Percentiles rank a stretch among this genome's conserved stretches.
phyloP scores from a whole-genome alignment of 2,888 invertebrate genomes.

The Pachycephus smyrnensis region DNA sequence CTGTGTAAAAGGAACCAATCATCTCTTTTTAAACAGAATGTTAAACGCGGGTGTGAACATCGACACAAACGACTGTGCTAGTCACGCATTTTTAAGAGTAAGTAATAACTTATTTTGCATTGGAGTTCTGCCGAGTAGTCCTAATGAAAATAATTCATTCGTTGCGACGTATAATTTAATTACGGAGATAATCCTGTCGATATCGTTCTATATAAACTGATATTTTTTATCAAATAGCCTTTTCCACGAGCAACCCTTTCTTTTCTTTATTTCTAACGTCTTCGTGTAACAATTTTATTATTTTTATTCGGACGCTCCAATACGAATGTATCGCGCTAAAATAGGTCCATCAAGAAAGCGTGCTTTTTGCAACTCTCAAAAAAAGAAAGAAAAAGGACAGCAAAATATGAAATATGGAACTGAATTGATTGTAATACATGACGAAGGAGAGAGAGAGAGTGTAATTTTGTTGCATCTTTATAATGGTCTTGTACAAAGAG shows the following conservation, averaged over 20 bases:
- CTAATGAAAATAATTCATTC: constrained; percentile 27
- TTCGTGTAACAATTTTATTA: neutral
- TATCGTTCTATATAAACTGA: neutral
- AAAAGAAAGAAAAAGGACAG: neutral
- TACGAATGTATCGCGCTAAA: neutral
- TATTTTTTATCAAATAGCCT: neutral
- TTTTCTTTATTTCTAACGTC: neutral
- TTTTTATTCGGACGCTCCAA: neutral
- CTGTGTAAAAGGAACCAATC: constrained; percentile 32
- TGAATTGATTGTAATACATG: neutral
- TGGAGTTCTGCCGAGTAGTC: constrained; percentile 36
- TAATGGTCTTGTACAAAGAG: neutral
- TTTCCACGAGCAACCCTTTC: neutral
- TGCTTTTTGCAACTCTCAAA: neutral
- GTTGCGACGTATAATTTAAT: constrained; percentile 10
- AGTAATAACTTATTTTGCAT: constrained; percentile 57
- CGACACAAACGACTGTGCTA: constrained; percentile 59
- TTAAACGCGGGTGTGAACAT: constrained; percentile 53
- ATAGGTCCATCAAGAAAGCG: neutral
- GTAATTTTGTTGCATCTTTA: neutral
- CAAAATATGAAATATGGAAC: neutral
- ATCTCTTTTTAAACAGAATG: constrained; percentile 45
- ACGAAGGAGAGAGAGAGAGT: neutral
- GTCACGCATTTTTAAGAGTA: constrained; percentile 60
- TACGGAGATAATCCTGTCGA: neutral